Conservation (phyloP, 2,797 vertebrate genomes). For the Phyllotis vaccarum region DNA sequence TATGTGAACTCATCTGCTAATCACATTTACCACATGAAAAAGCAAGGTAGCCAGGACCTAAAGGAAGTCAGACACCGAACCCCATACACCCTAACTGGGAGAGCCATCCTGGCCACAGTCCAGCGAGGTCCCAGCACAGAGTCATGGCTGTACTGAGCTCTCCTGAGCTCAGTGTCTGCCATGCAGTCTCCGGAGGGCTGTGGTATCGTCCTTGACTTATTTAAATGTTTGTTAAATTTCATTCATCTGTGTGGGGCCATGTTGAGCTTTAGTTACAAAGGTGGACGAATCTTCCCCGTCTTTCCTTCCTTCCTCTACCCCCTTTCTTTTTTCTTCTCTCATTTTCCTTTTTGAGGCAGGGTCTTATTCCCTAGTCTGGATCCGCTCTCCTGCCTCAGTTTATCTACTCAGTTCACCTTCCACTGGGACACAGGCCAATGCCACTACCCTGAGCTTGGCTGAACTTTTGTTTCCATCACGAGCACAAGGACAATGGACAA, state of each 20-base stretch:
- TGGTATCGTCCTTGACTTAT: neutral
- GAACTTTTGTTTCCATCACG: neutral
- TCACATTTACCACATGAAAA: neutral
- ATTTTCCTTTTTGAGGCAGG: neutral
- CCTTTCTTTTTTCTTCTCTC: rapidly evolving
- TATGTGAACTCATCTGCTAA: neutral
- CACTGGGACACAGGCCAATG: neutral
- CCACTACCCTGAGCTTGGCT: neutral
- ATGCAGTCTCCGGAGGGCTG: neutral
- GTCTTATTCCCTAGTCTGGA: neutral
- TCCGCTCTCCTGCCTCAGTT: neutral
- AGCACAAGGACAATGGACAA: neutral
- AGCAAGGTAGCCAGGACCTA: neutral
- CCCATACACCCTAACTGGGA: neutral
- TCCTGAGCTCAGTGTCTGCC: neutral
- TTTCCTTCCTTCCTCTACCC: rapidly evolving
- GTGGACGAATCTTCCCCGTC: neutral
- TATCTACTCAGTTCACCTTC: too few relatives aligned
- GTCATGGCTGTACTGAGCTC: neutral
- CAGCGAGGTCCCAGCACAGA: neutral
- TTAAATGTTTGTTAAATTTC: constrained; percentile 25
- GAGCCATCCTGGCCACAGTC: neutral
- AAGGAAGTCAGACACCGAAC: neutral
- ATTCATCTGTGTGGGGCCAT: neutral
- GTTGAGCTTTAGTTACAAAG: constrained; percentile 35